These are phyloP conservation scores for Athalia cordata DNA, from an alignment of 2,888 invertebrate species.

Conservation along the genomic window DNA sequence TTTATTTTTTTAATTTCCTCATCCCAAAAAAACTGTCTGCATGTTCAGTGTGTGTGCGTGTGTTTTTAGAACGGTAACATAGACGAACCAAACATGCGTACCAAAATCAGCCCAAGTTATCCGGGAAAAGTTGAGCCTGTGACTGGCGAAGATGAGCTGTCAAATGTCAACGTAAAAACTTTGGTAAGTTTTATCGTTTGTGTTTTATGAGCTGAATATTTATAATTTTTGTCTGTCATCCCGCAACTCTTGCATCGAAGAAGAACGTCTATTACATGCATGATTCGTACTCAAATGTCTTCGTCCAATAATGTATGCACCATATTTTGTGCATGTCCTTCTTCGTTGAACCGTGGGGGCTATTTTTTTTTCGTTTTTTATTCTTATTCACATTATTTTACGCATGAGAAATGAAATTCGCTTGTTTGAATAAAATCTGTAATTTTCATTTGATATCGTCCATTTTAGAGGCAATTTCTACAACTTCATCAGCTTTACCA, in stretches of 20 bases:
- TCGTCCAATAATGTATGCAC: neutral
- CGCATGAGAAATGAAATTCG: neutral
- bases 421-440: neutral
- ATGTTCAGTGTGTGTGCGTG: slow-evolving; percentile 63
- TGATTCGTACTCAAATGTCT: neutral
- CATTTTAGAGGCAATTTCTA: slow-evolving; percentile 6
- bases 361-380: neutral
- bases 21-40: slow-evolving; percentile 52
- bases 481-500: neutral
- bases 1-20: slow-evolving; percentile 30
- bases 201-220: slow-evolving; percentile 45
- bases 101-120: slow-evolving; percentile 62
- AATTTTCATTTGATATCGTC: slow-evolving; percentile 24
- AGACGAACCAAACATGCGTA: slow-evolving; percentile 68
- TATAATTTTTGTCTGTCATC: slow-evolving; percentile 8
- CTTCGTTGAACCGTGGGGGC: neutral
- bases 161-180: slow-evolving; percentile 80
- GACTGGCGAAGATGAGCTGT: slow-evolving; percentile 75
- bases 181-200: slow-evolving; percentile 75
- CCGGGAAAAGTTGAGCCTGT: slow-evolving; percentile 66
- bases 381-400: neutral
- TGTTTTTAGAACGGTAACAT: slow-evolving; percentile 66
- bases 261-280: neutral
- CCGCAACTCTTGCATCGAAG: neutral
- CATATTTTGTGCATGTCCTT: neutral